Evolutionary conservation across 2,113 vertebrate species (phyloP).

Genomic region (Ivindomyrus marchei): DNA sequence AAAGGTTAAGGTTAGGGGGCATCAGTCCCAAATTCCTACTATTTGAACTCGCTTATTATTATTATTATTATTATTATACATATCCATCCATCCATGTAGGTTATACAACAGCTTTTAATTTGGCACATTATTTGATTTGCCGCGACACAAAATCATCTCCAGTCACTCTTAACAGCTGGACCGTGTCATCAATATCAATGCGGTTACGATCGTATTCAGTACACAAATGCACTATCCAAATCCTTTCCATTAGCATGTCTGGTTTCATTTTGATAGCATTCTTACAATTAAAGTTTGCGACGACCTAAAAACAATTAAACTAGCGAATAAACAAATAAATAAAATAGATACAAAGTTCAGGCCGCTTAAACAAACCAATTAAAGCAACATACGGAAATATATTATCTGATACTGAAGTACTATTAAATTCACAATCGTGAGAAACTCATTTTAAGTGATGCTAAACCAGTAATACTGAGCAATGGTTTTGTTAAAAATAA

Average conservation of each 20-base stretch:
- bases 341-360: background rate
- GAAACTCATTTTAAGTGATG: background rate
- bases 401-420: background rate
- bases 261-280: background rate
- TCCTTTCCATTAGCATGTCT: background rate
- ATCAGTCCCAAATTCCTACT: background rate
- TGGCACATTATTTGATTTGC: background rate
- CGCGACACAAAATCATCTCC: background rate
- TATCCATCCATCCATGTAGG: background rate
- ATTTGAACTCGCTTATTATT: background rate
- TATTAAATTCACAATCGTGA: background rate
- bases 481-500: background rate
- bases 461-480: background rate
- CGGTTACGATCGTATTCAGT: background rate
- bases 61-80: too few relatives aligned
- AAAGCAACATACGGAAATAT: background rate
- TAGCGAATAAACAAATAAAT: background rate
- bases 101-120: background rate
- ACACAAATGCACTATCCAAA: background rate
- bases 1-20: background rate
- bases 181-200: background rate
- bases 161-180: background rate
- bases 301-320: background rate
- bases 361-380: background rate
- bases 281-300: background rate